These are phyloP conservation scores for Numenius phaeopus DNA, from an alignment of 2,797 vertebrate species.

Conservation along the genomic window DNA sequence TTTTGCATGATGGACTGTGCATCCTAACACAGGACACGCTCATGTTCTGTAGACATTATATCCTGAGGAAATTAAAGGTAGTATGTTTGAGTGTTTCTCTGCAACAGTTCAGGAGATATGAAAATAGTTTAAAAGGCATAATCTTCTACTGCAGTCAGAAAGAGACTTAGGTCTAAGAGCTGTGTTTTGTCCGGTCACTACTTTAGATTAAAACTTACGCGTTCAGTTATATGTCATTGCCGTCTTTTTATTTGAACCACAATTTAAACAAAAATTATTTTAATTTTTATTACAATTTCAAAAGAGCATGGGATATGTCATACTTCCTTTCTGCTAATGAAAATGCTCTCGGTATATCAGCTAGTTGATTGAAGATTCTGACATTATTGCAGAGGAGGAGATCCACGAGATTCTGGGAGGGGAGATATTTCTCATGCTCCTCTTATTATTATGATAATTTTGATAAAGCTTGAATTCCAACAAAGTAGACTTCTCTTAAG, in stretches of 20 bases:
- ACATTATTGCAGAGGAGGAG: not conserved
- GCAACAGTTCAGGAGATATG: not conserved
- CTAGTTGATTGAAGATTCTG: not conserved
- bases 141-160: not conserved
- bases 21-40: not conserved
- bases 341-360: not conserved
- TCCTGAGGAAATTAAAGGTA: not conserved
- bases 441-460: not conserved
- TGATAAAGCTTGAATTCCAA: not conserved
- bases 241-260: not conserved
- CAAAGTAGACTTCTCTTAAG: not conserved
- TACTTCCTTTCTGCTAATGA: not conserved
- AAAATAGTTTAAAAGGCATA: not conserved
- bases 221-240: not conserved
- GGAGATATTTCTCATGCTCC: not conserved
- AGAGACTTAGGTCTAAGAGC: not conserved
- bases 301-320: not conserved
- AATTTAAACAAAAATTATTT: not conserved
- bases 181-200: not conserved
- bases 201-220: not conserved
- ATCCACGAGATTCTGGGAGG: not conserved
- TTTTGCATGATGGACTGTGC: not conserved
- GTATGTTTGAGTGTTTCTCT: not conserved
- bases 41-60: not conserved
- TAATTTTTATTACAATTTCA: not conserved